These are phyloP conservation scores for Discoglossus pictus DNA, from an alignment of 2,797 vertebrate species.

Conservation along the genomic window DNA sequence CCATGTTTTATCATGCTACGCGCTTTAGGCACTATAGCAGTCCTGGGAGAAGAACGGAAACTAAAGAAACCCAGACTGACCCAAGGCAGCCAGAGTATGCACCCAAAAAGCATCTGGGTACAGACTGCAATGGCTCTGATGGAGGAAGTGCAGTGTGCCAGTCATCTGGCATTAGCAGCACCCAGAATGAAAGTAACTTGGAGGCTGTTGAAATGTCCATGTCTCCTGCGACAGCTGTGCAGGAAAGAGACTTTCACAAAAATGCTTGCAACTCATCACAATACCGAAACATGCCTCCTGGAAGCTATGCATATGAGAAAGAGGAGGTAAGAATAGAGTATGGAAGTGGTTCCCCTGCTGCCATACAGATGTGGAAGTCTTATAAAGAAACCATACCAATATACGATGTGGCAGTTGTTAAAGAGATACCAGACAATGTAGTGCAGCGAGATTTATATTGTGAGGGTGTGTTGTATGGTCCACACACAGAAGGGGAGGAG, in stretches of 20 bases:
- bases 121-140: constrained; percentile 54
- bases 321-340: constrained; percentile 66
- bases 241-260: constrained; percentile 61
- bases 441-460: constrained; percentile 56
- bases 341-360: constrained; percentile 61
- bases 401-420: constrained; percentile 60
- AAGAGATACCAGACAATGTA: constrained; percentile 58
- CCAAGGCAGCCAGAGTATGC: constrained; percentile 59
- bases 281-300: constrained; percentile 56
- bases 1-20: constrained; percentile 63
- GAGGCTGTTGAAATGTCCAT: constrained; percentile 54
- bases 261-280: constrained; percentile 52
- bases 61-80: constrained; percentile 66
- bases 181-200: constrained; percentile 51
- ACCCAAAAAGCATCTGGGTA: constrained; percentile 52
- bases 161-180: constrained; percentile 56
- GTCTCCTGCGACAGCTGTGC: constrained; percentile 52
- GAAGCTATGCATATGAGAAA: constrained; percentile 65
- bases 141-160: constrained; percentile 52
- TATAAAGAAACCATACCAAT: constrained; percentile 65
- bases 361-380: constrained; percentile 67
- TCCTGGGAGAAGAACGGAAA: constrained; percentile 62
- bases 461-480: constrained; percentile 58
- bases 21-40: constrained; percentile 57
- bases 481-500: constrained; percentile 54